phyloP scores from a whole-genome alignment of 2,888 invertebrate genomes.

The Helicoverpa assulta region DNA sequence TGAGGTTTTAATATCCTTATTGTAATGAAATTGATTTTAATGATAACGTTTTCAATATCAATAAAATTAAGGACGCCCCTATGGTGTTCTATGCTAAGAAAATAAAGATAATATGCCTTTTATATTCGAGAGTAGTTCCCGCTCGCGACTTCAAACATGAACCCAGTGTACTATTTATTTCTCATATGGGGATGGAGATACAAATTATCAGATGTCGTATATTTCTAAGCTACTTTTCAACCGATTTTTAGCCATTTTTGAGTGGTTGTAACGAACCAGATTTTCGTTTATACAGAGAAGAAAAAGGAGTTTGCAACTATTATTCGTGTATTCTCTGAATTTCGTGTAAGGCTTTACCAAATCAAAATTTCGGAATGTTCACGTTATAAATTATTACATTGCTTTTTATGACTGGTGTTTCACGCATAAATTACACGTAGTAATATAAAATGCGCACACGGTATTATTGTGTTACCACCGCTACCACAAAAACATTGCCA shows the following conservation, averaged over 20 bases:
- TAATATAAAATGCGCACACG: neutral
- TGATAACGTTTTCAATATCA: neutral
- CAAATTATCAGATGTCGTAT: neutral
- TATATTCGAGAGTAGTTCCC: neutral
- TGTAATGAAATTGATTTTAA: neutral
- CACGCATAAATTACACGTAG: neutral
- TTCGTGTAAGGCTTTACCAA: too few species aligned
- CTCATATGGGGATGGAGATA: neutral
- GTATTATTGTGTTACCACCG: neutral
- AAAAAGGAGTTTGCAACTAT: too few species aligned
- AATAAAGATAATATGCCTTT: too few species aligned
- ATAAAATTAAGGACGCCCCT: neutral
- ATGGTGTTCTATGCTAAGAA: too few species aligned
- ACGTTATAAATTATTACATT: too few species aligned
- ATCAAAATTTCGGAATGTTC: too few species aligned
- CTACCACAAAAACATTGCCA: neutral
- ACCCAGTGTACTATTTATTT: too few species aligned
- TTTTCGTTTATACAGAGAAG: too few species aligned
- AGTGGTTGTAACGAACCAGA: neutral
- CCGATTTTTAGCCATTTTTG: neutral
- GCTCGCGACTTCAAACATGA: neutral
- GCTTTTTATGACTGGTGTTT: too few species aligned
- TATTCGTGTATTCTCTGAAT: too few species aligned
- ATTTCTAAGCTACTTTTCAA: too few species aligned
- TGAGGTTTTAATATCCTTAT: conserved; percentile 6